Conservation (phyloP, 2,797 vertebrate species). For the Myotis findleyi region DNA sequence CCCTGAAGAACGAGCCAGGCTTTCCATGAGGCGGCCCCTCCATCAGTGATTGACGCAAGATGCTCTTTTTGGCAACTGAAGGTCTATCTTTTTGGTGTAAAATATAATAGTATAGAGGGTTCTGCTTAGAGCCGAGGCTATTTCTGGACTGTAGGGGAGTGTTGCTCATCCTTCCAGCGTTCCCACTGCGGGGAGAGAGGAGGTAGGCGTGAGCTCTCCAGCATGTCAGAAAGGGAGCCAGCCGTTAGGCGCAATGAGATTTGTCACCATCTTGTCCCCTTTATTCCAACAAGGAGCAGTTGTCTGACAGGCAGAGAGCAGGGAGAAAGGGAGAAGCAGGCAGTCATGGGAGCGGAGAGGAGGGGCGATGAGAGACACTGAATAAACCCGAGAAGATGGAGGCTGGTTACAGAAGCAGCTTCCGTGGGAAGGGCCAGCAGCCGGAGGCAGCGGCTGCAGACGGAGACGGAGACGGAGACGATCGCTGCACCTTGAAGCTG, state of each 20-base stretch:
- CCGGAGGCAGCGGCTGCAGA: not conserved
- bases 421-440: too few relatives aligned
- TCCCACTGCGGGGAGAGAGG: not conserved
- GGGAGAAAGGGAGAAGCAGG: not conserved
- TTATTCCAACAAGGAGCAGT: too few relatives aligned
- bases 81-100: conserved; percentile 43
- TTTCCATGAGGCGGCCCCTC: conserved; percentile 1
- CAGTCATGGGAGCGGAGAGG: not conserved
- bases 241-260: not conserved
- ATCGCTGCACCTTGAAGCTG: accelerated
- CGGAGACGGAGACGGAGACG: not conserved
- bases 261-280: not conserved
- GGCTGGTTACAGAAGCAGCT: not conserved
- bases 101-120: not conserved
- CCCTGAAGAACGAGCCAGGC: conserved; percentile 20
- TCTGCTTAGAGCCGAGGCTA: not conserved
- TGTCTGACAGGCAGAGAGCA: not conserved
- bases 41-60: conserved; percentile 66
- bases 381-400: not conserved
- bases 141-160: conserved; percentile 21
- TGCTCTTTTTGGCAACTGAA: conserved; percentile 55
- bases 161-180: not conserved
- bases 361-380: not conserved
- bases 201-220: not conserved
- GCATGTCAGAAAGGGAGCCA: not conserved